Base-by-base conservation (phyloP, 1,140 invertebrate genomes). In the Drosophila bifasciata region DNA sequence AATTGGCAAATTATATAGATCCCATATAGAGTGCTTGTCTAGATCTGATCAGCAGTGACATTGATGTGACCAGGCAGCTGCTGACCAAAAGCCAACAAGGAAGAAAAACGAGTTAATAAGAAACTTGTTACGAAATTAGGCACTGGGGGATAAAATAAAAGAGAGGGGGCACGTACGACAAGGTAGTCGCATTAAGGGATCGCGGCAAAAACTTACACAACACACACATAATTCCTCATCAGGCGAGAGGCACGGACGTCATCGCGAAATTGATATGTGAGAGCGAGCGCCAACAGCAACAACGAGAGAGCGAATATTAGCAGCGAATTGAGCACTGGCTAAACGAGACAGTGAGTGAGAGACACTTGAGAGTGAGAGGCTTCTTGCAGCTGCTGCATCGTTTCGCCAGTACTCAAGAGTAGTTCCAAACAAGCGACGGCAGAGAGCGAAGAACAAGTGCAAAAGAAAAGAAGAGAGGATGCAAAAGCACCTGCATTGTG, bases 111-210 rank as follows among this genome's bases (percentile, higher is more conserved):
- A 68, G 56, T 79, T 86, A 86, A 86, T 86, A 76, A 86, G 83
- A 76, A 86, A 86, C 83, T 86, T 88, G 83, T 86, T 86, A 86
- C 64, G 74, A 86, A 88, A 83, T 86, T 86, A 88, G 83, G 70
- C 75, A 78, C 23, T 32, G 39, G 21, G 32, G 28, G 57, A 25
- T 19, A 11, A n/a, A 21, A 3, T 32, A n/a, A 36, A n/a, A 52
- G 46, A 41, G 44, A 9, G 28, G 43, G 51, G 25, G 13, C 3
- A 28, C 19, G 19, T 21, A 21, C 19, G 11, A 11, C 23, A 39
- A 43, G 48, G 43, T 68, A 56, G 53, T 50, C 58, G 62, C 75
- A 66, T 75, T 69, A 81, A 74, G 62, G 50, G 64, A 44, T 67
- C 41, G 59, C 52, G 79, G 74, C 64, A 66, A 71, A 67, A 79